A percentile compares a stretch with the other conserved stretches of the same genome.
Evolutionary conservation across 2,797 vertebrate genomes (phyloP).

Genomic region (Tenualosa thibaudeaui): DNA sequence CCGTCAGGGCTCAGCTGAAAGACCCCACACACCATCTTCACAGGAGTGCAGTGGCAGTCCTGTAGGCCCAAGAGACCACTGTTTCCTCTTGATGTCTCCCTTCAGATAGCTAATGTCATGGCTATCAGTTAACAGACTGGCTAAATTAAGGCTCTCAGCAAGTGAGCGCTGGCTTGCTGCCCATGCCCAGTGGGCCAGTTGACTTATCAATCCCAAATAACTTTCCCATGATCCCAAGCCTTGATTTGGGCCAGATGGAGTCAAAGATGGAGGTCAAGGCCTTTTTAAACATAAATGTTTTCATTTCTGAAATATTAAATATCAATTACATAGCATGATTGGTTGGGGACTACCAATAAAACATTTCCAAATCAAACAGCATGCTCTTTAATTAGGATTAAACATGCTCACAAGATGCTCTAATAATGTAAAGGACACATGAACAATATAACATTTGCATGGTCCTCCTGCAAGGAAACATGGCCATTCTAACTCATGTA

Average conservation of each 20-base stretch:
- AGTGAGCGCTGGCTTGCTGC: conserved; percentile 44
- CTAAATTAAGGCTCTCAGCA: conserved; percentile 48
- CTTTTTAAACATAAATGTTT: background rate
- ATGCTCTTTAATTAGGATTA: background rate
- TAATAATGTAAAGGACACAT: background rate
- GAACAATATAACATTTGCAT: background rate
- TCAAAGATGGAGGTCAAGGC: background rate
- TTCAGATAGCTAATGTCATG: conserved; percentile 41
- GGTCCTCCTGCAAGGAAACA: background rate
- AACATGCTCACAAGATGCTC: background rate
- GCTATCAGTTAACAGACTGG: conserved; percentile 45
- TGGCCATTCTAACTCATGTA: background rate
- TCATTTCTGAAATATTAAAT: too few relatives aligned
- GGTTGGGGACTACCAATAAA: too few relatives aligned
- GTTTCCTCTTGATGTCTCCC: conserved; percentile 41
- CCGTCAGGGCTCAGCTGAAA: background rate
- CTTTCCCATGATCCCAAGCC: conserved; percentile 48
- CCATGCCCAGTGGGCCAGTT: conserved; percentile 37
- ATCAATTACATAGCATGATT: background rate
- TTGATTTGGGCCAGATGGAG: background rate
- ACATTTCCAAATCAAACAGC: too few relatives aligned
- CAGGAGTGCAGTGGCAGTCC: background rate
- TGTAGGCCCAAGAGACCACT: conserved; percentile 8
- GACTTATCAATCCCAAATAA: conserved; percentile 50
- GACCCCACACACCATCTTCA: background rate